Percentiles rank a stretch among this genome's conserved stretches.
Evolutionary conservation across 2,888 invertebrate genomes (phyloP).

Genomic region (Lysandra bellargus): DNA sequence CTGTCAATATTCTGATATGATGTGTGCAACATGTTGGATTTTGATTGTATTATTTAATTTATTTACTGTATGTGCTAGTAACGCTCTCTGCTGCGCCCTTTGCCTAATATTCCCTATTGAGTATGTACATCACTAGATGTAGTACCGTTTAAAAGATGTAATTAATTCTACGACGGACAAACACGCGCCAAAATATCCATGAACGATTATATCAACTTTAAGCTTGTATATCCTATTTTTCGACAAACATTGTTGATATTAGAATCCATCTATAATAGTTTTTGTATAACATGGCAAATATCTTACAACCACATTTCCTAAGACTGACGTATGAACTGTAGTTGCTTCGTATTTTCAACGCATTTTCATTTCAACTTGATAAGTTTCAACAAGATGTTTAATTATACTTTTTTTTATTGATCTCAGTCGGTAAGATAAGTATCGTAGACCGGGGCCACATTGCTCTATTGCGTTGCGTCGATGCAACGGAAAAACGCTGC

Average conservation of each 20-base stretch:
- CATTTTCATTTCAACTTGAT: not conserved
- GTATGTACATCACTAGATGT: no score
- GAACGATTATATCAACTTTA: not conserved
- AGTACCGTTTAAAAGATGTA: no score
- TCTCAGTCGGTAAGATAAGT: not conserved
- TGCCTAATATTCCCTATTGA: no score
- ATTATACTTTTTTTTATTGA: not conserved
- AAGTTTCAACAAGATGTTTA: not conserved
- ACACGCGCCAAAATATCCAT: not conserved
- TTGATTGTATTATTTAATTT: no score
- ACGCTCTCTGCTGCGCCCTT: no score
- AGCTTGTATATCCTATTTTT: not conserved
- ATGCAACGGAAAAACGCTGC: no score
- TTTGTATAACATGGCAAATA: not conserved
- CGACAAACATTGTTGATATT: not conserved
- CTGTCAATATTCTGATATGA: no score
- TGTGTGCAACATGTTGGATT: no score
- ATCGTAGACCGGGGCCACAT: not conserved
- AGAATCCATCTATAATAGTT: not conserved
- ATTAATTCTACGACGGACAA: no score
- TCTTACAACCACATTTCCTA: slow-evolving; percentile 6
- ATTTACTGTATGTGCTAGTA: no score
- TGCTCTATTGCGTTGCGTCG: not conserved
- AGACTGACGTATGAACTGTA: slow-evolving; percentile 8
- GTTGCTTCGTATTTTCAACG: not conserved